Conservation (phyloP, 1,140 invertebrate species). For the Melipona quadrifasciata region DNA sequence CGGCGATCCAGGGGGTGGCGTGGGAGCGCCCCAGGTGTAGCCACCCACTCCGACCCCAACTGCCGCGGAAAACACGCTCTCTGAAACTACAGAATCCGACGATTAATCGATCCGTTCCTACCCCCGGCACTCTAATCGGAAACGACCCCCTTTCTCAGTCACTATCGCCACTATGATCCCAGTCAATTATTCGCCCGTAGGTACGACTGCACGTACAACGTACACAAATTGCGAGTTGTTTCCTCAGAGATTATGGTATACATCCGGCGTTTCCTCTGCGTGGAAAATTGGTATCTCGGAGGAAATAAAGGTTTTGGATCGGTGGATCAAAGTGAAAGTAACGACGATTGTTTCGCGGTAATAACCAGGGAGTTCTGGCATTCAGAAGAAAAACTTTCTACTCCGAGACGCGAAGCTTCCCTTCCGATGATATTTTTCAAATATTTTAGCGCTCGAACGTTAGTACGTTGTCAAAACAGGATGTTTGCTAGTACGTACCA, state of each 20-base stretch:
- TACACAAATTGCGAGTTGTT: neutral
- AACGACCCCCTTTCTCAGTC: neutral
- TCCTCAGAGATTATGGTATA: too few relatives aligned
- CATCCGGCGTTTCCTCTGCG: neutral
- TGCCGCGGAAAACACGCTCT: constrained; percentile 85
- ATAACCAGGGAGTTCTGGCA: too few relatives aligned
- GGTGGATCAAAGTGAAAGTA: neutral
- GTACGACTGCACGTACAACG: neutral
- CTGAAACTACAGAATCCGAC: constrained; percentile 82
- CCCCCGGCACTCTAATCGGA: constrained; percentile 11
- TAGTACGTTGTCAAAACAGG: too few relatives aligned
- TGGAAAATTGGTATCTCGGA: neutral
- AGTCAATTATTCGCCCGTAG: neutral
- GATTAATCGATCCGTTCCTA: constrained; percentile 59
- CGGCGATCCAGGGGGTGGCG: constrained; percentile 86
- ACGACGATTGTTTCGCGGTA: too few relatives aligned
- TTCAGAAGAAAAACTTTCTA: too few relatives aligned
- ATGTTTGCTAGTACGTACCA: too few relatives aligned
- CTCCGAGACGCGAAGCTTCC: too few relatives aligned
- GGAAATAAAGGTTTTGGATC: neutral
- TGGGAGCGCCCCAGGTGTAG: constrained; percentile 86
- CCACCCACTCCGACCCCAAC: constrained; percentile 80
- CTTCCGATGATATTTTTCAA: too few relatives aligned
- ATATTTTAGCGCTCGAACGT: too few relatives aligned
- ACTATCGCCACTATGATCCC: constrained; percentile 7